Evolutionary conservation across 2,113 vertebrate species (phyloP).

Genomic region (Thryonomys swinderianus): DNA sequence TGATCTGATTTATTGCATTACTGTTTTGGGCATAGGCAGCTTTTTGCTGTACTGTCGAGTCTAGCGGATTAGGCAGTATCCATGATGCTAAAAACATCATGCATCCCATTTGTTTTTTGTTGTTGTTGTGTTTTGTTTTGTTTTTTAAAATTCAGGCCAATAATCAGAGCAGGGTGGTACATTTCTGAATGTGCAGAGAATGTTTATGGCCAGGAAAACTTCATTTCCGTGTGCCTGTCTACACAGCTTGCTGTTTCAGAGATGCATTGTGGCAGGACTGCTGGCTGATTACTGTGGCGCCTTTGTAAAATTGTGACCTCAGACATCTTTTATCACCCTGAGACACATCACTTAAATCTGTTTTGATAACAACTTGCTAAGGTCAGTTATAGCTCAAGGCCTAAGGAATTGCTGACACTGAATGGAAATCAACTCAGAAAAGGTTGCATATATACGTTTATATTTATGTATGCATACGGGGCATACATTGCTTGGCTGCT

Average conservation of each 20-base stretch:
- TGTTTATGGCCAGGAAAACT: constrained; percentile 64
- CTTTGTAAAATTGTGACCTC: constrained; percentile 84
- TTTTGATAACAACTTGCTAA: constrained; percentile 78
- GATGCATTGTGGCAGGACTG: constrained; percentile 85
- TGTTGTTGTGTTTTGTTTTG: too few relatives aligned
- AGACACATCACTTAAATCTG: constrained; percentile 76
- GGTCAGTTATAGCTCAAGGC: constrained; percentile 79
- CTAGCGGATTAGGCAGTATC: background rate
- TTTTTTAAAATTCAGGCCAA: too few relatives aligned
- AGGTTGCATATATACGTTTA: background rate
- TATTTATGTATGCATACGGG: background rate
- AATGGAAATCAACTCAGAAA: constrained; percentile 47
- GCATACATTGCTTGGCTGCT: background rate
- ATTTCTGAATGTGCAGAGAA: constrained; percentile 66
- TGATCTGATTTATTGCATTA: background rate
- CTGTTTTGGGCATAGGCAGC: background rate
- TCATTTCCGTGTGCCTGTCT: constrained; percentile 55
- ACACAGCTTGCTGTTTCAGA: constrained; percentile 71
- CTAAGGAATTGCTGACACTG: constrained; percentile 21
- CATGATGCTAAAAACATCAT: background rate
- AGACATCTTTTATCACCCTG: constrained; percentile 81
- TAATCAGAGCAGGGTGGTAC: constrained; percentile 69
- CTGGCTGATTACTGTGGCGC: constrained; percentile 81
- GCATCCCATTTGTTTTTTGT: background rate
- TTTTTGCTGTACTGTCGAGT: background rate